Conservation (phyloP, 1,140 invertebrate species). For the Cydia fagiglandana region DNA sequence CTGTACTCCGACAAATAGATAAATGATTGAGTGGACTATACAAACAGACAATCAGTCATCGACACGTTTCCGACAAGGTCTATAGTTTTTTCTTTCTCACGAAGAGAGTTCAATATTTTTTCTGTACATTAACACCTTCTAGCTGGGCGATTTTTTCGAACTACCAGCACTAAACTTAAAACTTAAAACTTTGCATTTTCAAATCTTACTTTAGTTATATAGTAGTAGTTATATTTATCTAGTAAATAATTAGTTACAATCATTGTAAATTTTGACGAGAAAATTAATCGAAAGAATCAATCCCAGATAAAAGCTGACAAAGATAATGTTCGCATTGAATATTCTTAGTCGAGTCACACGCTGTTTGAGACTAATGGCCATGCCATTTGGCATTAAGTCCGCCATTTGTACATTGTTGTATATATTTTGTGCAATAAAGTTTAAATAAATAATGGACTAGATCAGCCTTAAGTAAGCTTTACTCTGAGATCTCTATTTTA, state of each 20-base stretch:
- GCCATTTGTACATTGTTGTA: too few species aligned
- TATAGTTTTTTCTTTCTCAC: not conserved
- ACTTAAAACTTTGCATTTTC: too few species aligned
- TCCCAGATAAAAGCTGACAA: not conserved
- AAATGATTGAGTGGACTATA: slow-evolving; percentile 20
- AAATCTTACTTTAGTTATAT: too few species aligned
- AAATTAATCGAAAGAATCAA: not conserved
- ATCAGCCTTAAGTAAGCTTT: slow-evolving; percentile 1
- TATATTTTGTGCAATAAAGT: too few species aligned
- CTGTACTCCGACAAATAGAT: slow-evolving; percentile 5
- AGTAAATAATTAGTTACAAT: not conserved
- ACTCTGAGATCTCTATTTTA: not conserved
- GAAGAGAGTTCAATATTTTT: too few species aligned
- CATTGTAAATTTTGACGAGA: not conserved
- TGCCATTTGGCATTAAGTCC: too few species aligned
- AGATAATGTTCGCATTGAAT: not conserved
- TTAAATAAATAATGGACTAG: not conserved
- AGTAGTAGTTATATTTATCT: too few species aligned
- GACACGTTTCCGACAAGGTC: not conserved
- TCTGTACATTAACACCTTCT: too few species aligned
- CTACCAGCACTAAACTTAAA: too few species aligned
- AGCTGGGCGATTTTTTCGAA: too few species aligned
- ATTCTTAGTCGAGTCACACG: not conserved
- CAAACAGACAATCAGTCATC: not conserved
- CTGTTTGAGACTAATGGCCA: slow-evolving; percentile 2